Conservation (phyloP, 1,140 invertebrate species). For the Eumeta japonica region DNA sequence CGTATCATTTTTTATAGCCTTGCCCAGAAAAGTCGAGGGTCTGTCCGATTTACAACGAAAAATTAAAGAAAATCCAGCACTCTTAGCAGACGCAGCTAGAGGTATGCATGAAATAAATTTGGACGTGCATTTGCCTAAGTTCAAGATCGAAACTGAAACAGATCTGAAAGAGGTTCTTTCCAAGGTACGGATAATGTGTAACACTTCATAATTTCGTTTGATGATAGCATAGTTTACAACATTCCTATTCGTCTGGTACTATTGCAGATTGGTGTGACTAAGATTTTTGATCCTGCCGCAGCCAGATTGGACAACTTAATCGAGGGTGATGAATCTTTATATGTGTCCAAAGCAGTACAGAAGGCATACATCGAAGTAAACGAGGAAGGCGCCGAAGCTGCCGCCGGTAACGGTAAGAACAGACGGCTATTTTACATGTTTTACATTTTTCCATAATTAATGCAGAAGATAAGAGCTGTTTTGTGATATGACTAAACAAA, state of each 20-base stretch:
- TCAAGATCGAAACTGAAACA: slow-evolving; percentile 42
- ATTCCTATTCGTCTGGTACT: slow-evolving; percentile 9
- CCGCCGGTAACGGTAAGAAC: slow-evolving; percentile 44
- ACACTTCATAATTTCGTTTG: slow-evolving; percentile 24
- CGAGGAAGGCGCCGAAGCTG: slow-evolving; percentile 42
- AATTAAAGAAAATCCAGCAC: slow-evolving; percentile 20
- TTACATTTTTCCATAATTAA: too few relatives aligned
- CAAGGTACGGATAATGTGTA: slow-evolving; percentile 21
- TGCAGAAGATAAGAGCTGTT: too few relatives aligned
- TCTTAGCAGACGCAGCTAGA: slow-evolving; percentile 18
- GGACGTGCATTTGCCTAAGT: slow-evolving; percentile 29
- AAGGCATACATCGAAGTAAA: slow-evolving; percentile 46
- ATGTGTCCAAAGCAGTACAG: slow-evolving; percentile 28
- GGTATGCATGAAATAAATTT: slow-evolving; percentile 23
- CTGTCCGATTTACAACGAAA: slow-evolving; percentile 24
- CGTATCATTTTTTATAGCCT: slow-evolving; percentile 26
- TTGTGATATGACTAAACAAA: too few relatives aligned
- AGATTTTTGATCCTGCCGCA: slow-evolving; percentile 17
- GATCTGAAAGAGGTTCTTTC: slow-evolving; percentile 28
- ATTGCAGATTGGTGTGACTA: slow-evolving; percentile 31
- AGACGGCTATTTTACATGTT: too few relatives aligned
- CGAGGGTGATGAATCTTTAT: slow-evolving; percentile 15
- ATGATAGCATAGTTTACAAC: slow-evolving; percentile 33
- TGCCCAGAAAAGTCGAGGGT: slow-evolving; percentile 34
- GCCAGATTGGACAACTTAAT: slow-evolving; percentile 28